Base-by-base conservation (phyloP, 2,797 vertebrate species). In the Acropternis orthonyx region DNA sequence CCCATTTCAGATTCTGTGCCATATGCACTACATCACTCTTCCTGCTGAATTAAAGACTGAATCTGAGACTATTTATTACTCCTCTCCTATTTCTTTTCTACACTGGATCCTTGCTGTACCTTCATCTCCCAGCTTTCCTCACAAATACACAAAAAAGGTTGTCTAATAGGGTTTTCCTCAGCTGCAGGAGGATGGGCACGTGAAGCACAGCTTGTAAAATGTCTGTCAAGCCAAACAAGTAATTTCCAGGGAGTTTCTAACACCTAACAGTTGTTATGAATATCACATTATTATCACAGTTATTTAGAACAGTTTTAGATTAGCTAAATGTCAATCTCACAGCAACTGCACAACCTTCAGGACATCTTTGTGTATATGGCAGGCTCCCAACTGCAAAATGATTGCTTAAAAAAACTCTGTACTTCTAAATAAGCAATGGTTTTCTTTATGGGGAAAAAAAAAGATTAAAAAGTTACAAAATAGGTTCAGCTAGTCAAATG, bases 261-360 rank as follows among this genome's bases (percentile, higher is more conserved):
- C 94, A 95, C 88, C 75, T 93, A 83, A 27, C 65, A 89, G 88
- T 94, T 89, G 86, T 96, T 96, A 92, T 2, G 56, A 59, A 74
- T 92, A 96, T 91, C 91, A 74, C 49, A 44, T 54, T 85, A 91
- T 91, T 94, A 96, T 95, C 94, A 91, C 28, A 87, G 86, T 92
- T 95, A 93, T 85, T 95, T 88, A 61, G 56, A 95, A 95, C 51
- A 85, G 87, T 89, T 83, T 94, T 66, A 94, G 92, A 95, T 97
- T 93, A 96, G 94, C 62, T 92, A 96, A 95, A 95, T 95, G 94
- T 96, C 95, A 96, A 71, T 95, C 92, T 95, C 17, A 1, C 51
- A 88, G 63, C 52, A 91, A 94, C 77, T 77, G 71, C 63, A 79
- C 71, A 95, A 93, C 95, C 72, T 94, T 80, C 81, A 93, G 86